Conservation (phyloP, 2,113 vertebrate genomes). For the Origma solitaria region DNA sequence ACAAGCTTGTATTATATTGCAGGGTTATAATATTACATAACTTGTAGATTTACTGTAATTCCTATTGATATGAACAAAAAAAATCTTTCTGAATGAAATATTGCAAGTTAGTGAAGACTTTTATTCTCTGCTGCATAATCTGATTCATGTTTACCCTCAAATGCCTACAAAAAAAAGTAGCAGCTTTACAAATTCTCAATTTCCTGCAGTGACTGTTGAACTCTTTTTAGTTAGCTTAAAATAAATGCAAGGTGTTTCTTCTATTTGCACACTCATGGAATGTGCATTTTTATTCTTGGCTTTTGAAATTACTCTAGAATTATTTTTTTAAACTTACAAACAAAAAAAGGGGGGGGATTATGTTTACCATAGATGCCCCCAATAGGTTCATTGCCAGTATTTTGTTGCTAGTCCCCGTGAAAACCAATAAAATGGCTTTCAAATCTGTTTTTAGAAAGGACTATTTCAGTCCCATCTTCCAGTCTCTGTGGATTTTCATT, state of each 20-base stretch:
- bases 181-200: neutral
- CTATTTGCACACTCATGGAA: neutral
- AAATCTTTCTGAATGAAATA: slow-evolving; percentile 3
- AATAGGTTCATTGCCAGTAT: neutral
- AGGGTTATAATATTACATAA: neutral
- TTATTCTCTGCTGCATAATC: neutral
- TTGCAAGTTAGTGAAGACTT: neutral
- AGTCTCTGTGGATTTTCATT: neutral
- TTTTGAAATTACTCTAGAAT: neutral
- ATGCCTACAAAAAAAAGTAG: neutral
- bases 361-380: neutral
- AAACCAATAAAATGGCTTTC: neutral
- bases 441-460: neutral
- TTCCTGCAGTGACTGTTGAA: neutral
- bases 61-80: neutral
- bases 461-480: neutral
- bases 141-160: neutral
- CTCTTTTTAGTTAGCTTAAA: neutral
- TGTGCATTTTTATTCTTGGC: neutral
- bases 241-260: neutral
- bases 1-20: neutral
- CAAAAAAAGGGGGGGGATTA: neutral
- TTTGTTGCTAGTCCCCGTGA: slow-evolving; percentile 4
- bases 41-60: neutral
- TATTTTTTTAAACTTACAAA: neutral